Evolutionary conservation across 35 echinoderm and acorn worm species (phyloP).

Genomic region (Apostichopus parvimensis): DNA sequence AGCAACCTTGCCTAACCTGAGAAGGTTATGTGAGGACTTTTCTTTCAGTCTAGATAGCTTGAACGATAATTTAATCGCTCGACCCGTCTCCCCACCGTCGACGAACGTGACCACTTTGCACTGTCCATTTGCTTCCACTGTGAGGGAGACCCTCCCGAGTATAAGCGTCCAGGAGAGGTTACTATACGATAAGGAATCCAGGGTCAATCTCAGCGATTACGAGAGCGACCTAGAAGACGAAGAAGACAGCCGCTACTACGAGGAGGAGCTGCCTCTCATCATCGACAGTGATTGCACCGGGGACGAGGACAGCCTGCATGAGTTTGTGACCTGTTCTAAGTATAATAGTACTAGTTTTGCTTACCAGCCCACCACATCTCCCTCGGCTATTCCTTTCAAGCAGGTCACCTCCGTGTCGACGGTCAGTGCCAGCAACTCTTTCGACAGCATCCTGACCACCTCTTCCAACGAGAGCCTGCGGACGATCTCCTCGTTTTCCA

Average conservation of each 20-base stretch:
- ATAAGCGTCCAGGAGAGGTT: constrained; percentile 4
- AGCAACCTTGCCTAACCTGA: constrained; percentile 12
- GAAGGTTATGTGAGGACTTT: constrained; percentile 41
- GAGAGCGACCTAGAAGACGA: constrained; percentile 38
- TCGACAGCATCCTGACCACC: constrained; percentile 42
- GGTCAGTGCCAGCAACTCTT: constrained; percentile 45
- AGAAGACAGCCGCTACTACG: neutral
- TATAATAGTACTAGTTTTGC: neutral
- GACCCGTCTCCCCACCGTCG: neutral
- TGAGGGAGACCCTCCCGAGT: neutral
- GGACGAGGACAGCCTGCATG: constrained; percentile 40
- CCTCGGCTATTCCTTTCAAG: constrained; percentile 40
- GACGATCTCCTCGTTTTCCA: neutral
- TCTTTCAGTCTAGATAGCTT: constrained; percentile 54
- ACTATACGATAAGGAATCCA: neutral
- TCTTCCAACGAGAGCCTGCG: constrained; percentile 50
- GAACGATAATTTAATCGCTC: constrained; percentile 40
- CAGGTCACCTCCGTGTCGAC: constrained; percentile 45
- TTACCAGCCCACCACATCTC: constrained; percentile 8
- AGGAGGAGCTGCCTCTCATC: constrained; percentile 46
- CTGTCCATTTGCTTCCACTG: constrained; percentile 41
- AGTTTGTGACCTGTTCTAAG: constrained; percentile 43
- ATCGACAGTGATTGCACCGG: constrained; percentile 39
- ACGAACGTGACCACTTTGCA: constrained; percentile 18
- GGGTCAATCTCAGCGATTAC: constrained; percentile 35